Evolutionary conservation across 2,113 vertebrate genomes (phyloP), one percentile per base, ranked within the genome.

Genomic region (Sula dactylatra): DNA sequence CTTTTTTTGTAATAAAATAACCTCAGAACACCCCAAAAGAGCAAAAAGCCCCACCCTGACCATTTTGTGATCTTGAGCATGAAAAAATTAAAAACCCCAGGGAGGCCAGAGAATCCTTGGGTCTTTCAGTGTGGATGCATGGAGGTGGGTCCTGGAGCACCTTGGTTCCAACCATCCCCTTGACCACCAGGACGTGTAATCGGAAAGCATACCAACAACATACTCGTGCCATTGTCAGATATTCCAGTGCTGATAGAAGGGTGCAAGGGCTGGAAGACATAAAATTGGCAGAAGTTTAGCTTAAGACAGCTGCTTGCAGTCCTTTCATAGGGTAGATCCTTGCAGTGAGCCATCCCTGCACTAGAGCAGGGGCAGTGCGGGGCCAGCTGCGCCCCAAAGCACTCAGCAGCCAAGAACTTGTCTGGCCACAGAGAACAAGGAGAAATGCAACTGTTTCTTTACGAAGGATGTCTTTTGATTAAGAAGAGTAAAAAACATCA

Each of bases 141-240:
- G 13, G 13, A 54, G 34, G 29, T 42, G 27, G 34, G 31, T 73
- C 40, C 45, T 42, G 38, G 52, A 83, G 66, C 47, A 73, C 38
- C 19, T 21, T 25, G 44, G 24, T 27, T 82, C 24, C 47, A 66
- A 88, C 27, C n/a, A 36, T 8, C 17, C 12, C 79, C 44, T 31
- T 38, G 59, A 19, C n/a, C 36, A 31, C 40, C 16, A 24, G n/a
- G 56, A 50, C 12, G 6, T 3, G 2, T 21, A 11, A 29, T 14
- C 11, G 2, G 34, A 40, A 64, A 81, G 49, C 36, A 22, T 1
- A 3, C 6, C 14, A 31, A 32, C 5, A 38, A 25, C 59, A 6
- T 4, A 5, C 13, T 55, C 18, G 45, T 54, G 50, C 17, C 7
- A 2, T 9, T 2, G 3, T 2, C 67, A 44, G 54, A 5, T 55